Evolutionary conservation across 1,140 invertebrate species (phyloP).

Genomic region (Pseudomyrmex dendroicus): DNA sequence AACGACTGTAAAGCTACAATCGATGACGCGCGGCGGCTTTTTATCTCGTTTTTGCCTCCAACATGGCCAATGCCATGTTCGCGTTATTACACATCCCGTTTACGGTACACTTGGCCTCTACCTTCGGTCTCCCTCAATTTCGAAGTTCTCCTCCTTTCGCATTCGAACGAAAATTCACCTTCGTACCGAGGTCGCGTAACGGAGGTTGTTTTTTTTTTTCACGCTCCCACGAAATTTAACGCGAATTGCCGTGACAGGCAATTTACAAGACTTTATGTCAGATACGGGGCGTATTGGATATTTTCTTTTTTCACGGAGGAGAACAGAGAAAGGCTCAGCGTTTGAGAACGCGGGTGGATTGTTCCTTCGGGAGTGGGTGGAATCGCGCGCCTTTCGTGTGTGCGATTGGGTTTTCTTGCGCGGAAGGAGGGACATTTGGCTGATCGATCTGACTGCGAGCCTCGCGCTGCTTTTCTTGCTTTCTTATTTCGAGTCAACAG

Average conservation of each 20-base stretch:
- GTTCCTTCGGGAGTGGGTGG: neutral
- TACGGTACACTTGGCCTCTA: no score
- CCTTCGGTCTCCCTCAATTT: no score
- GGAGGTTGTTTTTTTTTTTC: neutral
- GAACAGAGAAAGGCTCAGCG: constrained; percentile 12
- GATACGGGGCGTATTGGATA: neutral
- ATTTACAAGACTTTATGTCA: constrained; percentile 3
- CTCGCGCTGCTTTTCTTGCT: constrained; percentile 32
- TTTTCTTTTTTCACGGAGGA: neutral
- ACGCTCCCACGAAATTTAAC: neutral
- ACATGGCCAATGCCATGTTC: no score
- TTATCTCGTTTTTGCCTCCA: no score
- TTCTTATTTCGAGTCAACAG: constrained; percentile 51
- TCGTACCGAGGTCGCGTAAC: neutral
- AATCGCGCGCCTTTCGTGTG: neutral
- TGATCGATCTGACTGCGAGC: constrained; percentile 48
- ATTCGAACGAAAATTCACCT: neutral
- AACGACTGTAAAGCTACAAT: neutral
- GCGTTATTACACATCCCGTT: no score
- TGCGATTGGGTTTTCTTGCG: neutral
- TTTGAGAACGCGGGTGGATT: neutral
- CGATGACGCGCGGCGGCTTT: neutral
- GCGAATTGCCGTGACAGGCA: neutral
- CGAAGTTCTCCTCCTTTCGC: no score
- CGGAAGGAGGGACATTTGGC: neutral